Conservation (phyloP, 2,797 vertebrate genomes). For the Brachyalestes nurse region DNA sequence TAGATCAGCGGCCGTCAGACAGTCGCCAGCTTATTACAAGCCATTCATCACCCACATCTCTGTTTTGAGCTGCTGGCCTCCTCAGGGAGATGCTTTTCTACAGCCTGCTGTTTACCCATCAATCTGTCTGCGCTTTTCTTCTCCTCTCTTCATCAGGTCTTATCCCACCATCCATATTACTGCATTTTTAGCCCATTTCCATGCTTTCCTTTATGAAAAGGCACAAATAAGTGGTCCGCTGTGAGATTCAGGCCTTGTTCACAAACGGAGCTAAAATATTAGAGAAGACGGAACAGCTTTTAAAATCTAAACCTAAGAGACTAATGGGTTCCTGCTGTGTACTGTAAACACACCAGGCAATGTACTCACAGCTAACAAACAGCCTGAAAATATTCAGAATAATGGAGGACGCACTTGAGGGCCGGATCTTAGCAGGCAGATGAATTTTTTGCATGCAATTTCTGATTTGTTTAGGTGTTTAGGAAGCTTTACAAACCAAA, state of each 20-base stretch:
- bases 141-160: conserved; percentile 51
- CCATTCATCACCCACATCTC: conserved; percentile 72
- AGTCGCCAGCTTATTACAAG: conserved; percentile 72
- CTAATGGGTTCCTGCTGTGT: conserved; percentile 19
- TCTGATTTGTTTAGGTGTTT: not conserved
- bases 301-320: conserved; percentile 8
- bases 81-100: conserved; percentile 61
- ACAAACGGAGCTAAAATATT: conserved; percentile 26
- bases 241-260: conserved; percentile 15
- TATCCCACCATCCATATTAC: conserved; percentile 44
- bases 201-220: conserved; percentile 16
- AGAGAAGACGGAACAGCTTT: conserved; percentile 17
- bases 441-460: not conserved
- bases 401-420: not conserved
- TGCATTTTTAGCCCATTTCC: conserved; percentile 28
- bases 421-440: not conserved
- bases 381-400: not conserved
- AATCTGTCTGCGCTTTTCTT: conserved; percentile 58
- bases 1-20: conserved; percentile 69
- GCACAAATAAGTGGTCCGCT: conserved; percentile 15
- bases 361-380: conserved; percentile 1
- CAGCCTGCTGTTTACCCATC: conserved; percentile 60
- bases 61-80: conserved; percentile 57
- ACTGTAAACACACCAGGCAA: not conserved
- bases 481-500: not conserved